Evolutionary conservation across 37 sponge, comb jelly and placozoan genomes (phyloP).

Genomic region (Eunapius fragilis): DNA sequence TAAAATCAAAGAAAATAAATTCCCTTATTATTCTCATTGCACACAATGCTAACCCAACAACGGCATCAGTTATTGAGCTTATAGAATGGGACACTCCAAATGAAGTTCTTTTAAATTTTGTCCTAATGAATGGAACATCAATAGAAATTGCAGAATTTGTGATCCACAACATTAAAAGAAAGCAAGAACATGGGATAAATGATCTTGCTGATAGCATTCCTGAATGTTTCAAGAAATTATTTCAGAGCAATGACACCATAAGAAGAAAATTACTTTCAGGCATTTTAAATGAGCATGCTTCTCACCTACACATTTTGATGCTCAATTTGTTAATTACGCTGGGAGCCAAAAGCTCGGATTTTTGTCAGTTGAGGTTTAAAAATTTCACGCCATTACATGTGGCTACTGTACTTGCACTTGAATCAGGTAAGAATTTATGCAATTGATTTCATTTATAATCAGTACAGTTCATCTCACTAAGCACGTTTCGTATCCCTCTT

Average conservation of each 20-base stretch:
- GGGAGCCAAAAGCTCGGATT: not conserved
- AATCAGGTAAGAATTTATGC: conserved; percentile 42
- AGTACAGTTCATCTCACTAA: not conserved
- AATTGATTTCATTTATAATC: not conserved
- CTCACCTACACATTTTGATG: not conserved
- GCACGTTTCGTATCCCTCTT: too few relatives aligned
- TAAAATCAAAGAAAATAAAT: not conserved
- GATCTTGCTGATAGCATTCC: not conserved
- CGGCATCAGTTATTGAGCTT: not conserved
- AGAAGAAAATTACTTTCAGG: not conserved
- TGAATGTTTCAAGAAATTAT: not conserved
- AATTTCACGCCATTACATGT: conserved; percentile 52
- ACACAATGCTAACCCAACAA: not conserved
- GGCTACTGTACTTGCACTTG: conserved; percentile 50
- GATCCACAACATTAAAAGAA: not conserved
- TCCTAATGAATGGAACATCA: not conserved
- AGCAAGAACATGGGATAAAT: not conserved
- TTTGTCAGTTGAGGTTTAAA: not conserved
- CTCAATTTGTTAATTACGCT: not conserved
- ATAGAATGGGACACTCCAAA: not conserved
- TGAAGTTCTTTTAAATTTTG: not conserved
- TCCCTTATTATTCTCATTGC: not conserved
- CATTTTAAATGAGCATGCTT: not conserved
- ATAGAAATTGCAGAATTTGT: not conserved
- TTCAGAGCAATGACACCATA: not conserved